phyloP scores from a whole-genome alignment of 92 coral and sea anemone genomes.

The Chrysogorgia sp. region DNA sequence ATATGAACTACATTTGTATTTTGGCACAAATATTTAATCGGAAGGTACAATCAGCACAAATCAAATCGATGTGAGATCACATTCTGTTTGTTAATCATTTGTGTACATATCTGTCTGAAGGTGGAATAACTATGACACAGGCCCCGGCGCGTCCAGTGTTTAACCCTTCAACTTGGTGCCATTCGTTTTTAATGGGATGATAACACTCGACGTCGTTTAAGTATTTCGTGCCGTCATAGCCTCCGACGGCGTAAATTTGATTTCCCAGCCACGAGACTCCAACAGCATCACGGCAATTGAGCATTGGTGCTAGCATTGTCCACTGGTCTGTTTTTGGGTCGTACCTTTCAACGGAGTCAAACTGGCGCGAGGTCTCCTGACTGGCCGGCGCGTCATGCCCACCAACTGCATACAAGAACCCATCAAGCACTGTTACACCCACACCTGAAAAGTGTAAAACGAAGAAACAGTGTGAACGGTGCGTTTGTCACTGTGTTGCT shows the following conservation, averaged over 20 bases:
- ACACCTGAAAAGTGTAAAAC: constrained; percentile 60
- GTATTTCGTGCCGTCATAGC: constrained; percentile 89
- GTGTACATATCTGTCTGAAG: not conserved
- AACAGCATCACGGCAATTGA: constrained; percentile 98
- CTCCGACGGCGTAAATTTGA: constrained; percentile 92
- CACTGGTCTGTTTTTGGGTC: constrained; percentile 99
- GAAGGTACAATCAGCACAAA: no score
- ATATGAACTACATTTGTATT: no score
- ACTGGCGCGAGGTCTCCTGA: constrained; percentile 93
- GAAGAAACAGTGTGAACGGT: not conserved
- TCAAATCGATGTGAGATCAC: not conserved
- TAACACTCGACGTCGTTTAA: constrained; percentile 94
- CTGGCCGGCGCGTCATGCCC: constrained; percentile 99
- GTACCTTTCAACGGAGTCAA: constrained; percentile 96
- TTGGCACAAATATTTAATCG: no score
- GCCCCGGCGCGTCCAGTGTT: constrained; percentile 97
- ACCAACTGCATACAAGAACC: constrained; percentile 96
- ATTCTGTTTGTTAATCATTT: not conserved
- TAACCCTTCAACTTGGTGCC: constrained; percentile 87
- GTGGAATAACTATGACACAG: constrained; percentile 86
- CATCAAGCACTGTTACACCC: constrained; percentile 91
- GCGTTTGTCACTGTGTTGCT: not conserved
- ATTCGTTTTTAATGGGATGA: constrained; percentile 87
- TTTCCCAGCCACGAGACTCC: constrained; percentile 97
- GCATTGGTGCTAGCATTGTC: constrained; percentile 97